Base-by-base conservation (phyloP, 2,888 invertebrate genomes). In the Trichogramma evanescens region DNA sequence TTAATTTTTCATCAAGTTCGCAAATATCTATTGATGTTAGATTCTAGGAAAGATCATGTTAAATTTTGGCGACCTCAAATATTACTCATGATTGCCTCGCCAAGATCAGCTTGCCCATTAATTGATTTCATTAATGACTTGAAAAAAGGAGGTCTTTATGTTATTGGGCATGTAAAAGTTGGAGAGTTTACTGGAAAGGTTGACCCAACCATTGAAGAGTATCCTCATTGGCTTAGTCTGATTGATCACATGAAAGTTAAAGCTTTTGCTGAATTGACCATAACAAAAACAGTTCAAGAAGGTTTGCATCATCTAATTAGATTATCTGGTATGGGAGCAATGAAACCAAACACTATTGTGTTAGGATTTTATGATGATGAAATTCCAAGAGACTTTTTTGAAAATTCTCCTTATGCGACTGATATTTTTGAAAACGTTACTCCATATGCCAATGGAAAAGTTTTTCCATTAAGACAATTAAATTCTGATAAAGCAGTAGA, bases 11-110 rank as follows among this genome's bases (percentile, higher is more conserved):
- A 99, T 76, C 76, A 89, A 86, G 91, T 95, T 6, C 84, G 99
- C 49, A 99, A 99, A 77, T 99, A 99, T 80, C 82, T 99, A 7
- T 81, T 99, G 0, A 86, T 99, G 78, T 79, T 99, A 75, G 99
- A 99, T 79, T 91, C 93, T 0, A 86, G 99, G 0, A 96, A 99
- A 67, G 93, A 96, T 74, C 99, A 99, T 79, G 97, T 99, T 3
- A 98, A 98, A 81, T 99, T 95, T 80, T 99, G 99, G 99, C 82
- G 98, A 3, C 98, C 98, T 0, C 98, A 99, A 82, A 91, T 99
- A 80, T 79, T 99, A 58, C 81, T 99, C 3, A 82, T 99, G 78
- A 90, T 99, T 0, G 86, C 93, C 0, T 93, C 94, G 61, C 98
- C 98, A 0, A 82, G 96, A 7, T 89, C 93, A 6, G 84, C 89